These are phyloP conservation scores for Pseudorasbora parva DNA, from an alignment of 2,113 vertebrate genomes.

Conservation along the genomic window DNA sequence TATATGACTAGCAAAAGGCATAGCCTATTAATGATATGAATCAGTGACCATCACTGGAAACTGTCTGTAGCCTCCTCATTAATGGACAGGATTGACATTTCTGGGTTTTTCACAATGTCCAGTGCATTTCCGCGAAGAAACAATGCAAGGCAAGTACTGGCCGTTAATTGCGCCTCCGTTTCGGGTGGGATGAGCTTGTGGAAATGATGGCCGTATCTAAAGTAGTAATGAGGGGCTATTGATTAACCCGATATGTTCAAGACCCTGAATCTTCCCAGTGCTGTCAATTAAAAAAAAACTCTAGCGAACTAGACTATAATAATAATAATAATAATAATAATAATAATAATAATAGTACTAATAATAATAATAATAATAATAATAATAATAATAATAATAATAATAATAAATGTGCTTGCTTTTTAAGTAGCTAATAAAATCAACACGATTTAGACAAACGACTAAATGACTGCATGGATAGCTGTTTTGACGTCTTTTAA, in stretches of 20 bases:
- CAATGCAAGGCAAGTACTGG: not conserved
- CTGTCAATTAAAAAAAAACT: constrained; percentile 7
- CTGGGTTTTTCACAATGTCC: constrained; percentile 60
- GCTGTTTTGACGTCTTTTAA: not conserved
- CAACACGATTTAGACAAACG: not conserved
- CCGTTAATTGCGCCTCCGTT: constrained; percentile 65
- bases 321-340: too few relatives aligned
- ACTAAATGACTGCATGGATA: too few relatives aligned
- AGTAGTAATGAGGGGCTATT: constrained; percentile 50
- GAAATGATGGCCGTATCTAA: constrained; percentile 62
- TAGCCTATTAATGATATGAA: constrained; percentile 62
- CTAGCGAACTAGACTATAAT: not conserved
- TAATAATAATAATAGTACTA: too few relatives aligned
- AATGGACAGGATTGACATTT: constrained; percentile 68
- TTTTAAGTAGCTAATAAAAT: too few relatives aligned
- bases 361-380: too few relatives aligned
- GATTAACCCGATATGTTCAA: constrained; percentile 50
- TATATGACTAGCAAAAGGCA: constrained; percentile 56
- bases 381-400: not conserved
- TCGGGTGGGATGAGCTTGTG: constrained; percentile 70
- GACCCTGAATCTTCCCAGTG: not conserved
- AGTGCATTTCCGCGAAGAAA: constrained; percentile 20
- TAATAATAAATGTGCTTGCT: not conserved
- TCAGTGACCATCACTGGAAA: constrained; percentile 27
- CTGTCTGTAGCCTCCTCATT: constrained; percentile 68